phyloP scores from a whole-genome alignment of 1,140 invertebrate genomes.

The Ceratosolen fusciceps region DNA sequence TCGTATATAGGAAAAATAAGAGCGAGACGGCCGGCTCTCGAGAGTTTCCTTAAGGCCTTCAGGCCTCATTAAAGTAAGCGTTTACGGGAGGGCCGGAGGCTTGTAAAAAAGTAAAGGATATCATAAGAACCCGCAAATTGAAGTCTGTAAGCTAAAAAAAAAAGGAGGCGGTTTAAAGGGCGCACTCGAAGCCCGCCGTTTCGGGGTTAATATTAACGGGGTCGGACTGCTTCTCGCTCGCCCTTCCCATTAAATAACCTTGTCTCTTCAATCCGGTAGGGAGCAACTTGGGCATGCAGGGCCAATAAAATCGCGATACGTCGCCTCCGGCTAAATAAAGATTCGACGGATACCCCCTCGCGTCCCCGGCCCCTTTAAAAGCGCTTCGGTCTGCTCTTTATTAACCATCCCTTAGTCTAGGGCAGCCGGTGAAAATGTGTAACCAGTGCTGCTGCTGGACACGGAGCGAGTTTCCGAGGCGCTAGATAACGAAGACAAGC shows the following conservation, averaged over 20 bases:
- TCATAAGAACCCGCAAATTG: too few relatives aligned
- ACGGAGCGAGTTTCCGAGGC: background rate
- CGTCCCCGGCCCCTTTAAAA: too few relatives aligned
- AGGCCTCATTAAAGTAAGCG: background rate
- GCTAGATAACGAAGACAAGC: too few relatives aligned
- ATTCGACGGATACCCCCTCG: background rate
- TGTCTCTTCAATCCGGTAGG: background rate
- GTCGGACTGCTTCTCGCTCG: background rate
- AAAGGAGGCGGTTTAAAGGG: background rate
- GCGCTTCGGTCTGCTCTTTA: background rate
- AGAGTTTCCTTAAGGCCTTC: background rate
- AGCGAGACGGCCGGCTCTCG: too few relatives aligned
- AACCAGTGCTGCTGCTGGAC: background rate
- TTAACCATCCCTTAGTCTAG: background rate
- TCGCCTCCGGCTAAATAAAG: background rate
- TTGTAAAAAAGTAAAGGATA: background rate
- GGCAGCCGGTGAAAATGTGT: background rate
- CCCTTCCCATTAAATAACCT: background rate
- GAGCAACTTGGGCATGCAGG: background rate
- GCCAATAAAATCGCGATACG: background rate
- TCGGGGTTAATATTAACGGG: conserved; percentile 1
- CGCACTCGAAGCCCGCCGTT: background rate
- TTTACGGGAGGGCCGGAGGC: background rate
- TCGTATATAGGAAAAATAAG: background rate
- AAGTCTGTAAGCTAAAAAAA: too few relatives aligned